These are phyloP conservation scores for Lasioglossum morio DNA, from an alignment of 2,888 invertebrate genomes.

Conservation along the genomic window DNA sequence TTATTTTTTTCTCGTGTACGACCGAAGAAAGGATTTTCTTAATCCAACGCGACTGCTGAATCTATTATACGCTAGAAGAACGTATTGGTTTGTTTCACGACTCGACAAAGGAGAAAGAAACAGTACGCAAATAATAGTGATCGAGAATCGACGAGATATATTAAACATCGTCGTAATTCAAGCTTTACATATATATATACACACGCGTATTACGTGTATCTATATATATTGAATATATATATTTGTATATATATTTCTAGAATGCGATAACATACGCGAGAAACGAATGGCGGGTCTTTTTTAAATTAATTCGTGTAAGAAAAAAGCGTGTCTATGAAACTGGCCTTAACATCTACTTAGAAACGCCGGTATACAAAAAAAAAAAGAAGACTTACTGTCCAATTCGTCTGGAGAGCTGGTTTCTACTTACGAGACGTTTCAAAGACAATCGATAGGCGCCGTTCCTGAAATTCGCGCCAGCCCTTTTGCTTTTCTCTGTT, in stretches of 20 bases:
- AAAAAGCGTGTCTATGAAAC: slow-evolving; percentile 56
- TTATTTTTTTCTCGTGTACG: not conserved
- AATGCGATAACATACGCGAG: slow-evolving; percentile 8
- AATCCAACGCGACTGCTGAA: slow-evolving; percentile 11
- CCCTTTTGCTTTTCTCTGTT: slow-evolving; percentile 50
- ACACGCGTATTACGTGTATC: not conserved
- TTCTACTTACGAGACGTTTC: slow-evolving; percentile 75
- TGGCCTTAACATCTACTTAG: slow-evolving; percentile 63
- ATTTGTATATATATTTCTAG: not conserved
- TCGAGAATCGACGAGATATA: not conserved
- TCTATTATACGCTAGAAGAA: slow-evolving; percentile 23
- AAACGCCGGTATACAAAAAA: slow-evolving; percentile 58
- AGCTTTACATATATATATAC: not conserved
- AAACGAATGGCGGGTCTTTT: slow-evolving; percentile 29
- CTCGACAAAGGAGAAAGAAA: not conserved
- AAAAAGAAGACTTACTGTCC: slow-evolving; percentile 69
- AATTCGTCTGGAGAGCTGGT: slow-evolving; percentile 73
- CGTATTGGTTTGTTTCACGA: not conserved
- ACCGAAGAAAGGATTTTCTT: not conserved
- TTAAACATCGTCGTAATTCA: not conserved
- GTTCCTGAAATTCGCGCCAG: slow-evolving; percentile 74
- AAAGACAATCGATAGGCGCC: slow-evolving; percentile 72
- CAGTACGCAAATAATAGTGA: not conserved
- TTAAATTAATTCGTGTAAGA: slow-evolving; percentile 14
- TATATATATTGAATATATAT: not conserved